These are phyloP conservation scores for Sterrhoptilus dennistouni DNA, from an alignment of 2,113 vertebrate species.

Conservation along the genomic window DNA sequence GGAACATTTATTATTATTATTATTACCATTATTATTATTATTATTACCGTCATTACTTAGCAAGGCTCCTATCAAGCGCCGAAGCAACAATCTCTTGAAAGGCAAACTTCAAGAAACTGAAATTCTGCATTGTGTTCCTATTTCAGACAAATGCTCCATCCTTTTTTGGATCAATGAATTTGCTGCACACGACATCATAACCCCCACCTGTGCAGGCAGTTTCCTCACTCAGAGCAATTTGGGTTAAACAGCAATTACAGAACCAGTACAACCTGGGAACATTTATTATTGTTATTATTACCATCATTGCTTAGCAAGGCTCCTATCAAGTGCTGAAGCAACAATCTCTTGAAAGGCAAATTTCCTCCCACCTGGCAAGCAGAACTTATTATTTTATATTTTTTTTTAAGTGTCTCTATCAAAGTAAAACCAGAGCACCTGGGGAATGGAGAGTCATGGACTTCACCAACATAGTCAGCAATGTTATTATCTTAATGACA, in stretches of 20 bases:
- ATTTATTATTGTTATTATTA: not conserved
- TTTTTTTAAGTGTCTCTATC: not conserved
- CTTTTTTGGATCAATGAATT: not conserved
- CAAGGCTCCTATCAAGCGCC: not conserved
- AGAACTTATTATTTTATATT: not conserved
- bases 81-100: slow-evolving; percentile 11
- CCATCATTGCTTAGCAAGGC: not conserved
- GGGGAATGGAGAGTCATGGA: not conserved
- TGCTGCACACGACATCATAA: not conserved
- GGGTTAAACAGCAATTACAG: not conserved
- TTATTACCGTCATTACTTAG: not conserved
- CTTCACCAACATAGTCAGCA: not conserved
- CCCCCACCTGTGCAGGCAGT: not conserved
- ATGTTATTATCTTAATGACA: slow-evolving; percentile 43
- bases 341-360: slow-evolving; percentile 11
- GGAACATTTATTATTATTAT: not conserved
- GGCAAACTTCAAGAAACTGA: too few species aligned
- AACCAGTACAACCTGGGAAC: not conserved
- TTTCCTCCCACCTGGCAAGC: slow-evolving; percentile 27
- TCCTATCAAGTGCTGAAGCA: not conserved
- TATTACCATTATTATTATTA: too few species aligned
- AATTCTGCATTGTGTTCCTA: not conserved
- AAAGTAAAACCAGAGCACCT: not conserved
- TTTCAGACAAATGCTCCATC: not conserved
- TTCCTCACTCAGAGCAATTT: not conserved